Evolutionary conservation across 2,113 vertebrate species (phyloP).

Genomic region (Brachyhypopomus gauderio): DNA sequence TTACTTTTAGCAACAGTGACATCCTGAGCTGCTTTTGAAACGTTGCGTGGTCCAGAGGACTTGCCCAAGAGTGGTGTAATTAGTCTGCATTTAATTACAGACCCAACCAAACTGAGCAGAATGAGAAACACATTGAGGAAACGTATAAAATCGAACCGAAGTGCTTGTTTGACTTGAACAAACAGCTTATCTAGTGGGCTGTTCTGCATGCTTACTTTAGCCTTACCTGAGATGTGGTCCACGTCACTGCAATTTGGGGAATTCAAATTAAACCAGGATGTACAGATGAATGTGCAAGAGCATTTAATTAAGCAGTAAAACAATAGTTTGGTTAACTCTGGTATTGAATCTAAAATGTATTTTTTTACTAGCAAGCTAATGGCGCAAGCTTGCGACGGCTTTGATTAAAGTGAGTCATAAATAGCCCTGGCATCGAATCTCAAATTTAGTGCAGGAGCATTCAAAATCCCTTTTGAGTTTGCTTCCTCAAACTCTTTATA

Average conservation of each 20-base stretch:
- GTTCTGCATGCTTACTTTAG: conserved; percentile 12
- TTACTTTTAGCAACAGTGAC: conserved; percentile 60
- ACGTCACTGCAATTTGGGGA: conserved; percentile 39
- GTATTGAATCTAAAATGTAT: too few species aligned
- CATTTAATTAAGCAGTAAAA: background rate
- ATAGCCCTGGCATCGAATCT: background rate
- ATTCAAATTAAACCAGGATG: conserved; percentile 46
- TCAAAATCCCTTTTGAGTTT: conserved; percentile 1
- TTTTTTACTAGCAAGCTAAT: conserved; percentile 29
- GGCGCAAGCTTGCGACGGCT: background rate
- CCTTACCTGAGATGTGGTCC: conserved; percentile 12
- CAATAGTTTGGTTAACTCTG: background rate
- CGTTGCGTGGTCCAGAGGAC: conserved; percentile 59
- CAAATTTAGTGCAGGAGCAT: conserved; percentile 13
- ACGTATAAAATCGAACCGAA: conserved; percentile 72
- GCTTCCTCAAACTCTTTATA: background rate
- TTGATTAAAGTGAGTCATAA: conserved; percentile 29
- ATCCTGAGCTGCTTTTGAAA: conserved; percentile 56
- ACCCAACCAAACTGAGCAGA: conserved; percentile 59
- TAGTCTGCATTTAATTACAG: conserved; percentile 74
- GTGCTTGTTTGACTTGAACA: conserved; percentile 64
- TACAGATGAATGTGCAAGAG: conserved; percentile 19
- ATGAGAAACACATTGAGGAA: conserved; percentile 71
- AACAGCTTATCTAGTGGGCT: conserved; percentile 49
- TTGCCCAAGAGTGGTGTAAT: conserved; percentile 68